Evolutionary conservation across 1,140 invertebrate species (phyloP), one percentile per base, ranked within the genome.

Genomic region (Pogonognathellus flavescens): DNA sequence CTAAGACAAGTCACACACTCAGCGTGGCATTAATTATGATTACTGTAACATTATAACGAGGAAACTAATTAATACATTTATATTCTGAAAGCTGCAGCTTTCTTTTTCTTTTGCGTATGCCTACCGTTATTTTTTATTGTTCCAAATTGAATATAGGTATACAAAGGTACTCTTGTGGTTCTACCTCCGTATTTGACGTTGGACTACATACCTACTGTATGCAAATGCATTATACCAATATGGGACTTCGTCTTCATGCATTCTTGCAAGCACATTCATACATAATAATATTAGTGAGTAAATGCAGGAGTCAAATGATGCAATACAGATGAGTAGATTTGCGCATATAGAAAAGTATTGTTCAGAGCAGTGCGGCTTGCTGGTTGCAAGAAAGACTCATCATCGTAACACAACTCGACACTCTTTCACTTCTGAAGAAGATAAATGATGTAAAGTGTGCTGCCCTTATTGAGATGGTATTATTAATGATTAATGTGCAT

Each of bases 351-450:
- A 20, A n/a, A 20, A 60, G 59, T 18, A 22, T 20, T 3, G 18
- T 60, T 18, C n/a, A 20, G 0, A 8, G 2, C 9, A 11, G 60
- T 9, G 1, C 60, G 20, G 53, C 16, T 55, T 66, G 60, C 31
- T 3, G 22, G 1, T 66, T 22, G 2, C 9, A 66, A 25, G 13
- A 20, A 25, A 10, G 22, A 60, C 22, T 66, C 62, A 6, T 66
- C 62, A 66, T 66, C 62, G 22, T 55, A 66, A 11, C 20, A 66
- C 62, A 66, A 25, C 62, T 66, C 62, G 62, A 66, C 62, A 66
- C 62, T 66, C 62, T 66, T 66, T 66, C 62, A 66, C 62, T 66
- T 66, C 62, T 66, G 62, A 66, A 66, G 62, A 66, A 66, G 62
- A 66, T 66, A 66, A 66, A 66, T 66, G 62, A 66, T 25, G 62